A percentile compares a stretch with the other conserved stretches of the same genome.
These are phyloP conservation scores for Schizothorax lantsangensis DNA, from an alignment of 2,797 vertebrate genomes.

Conservation along the genomic window DNA sequence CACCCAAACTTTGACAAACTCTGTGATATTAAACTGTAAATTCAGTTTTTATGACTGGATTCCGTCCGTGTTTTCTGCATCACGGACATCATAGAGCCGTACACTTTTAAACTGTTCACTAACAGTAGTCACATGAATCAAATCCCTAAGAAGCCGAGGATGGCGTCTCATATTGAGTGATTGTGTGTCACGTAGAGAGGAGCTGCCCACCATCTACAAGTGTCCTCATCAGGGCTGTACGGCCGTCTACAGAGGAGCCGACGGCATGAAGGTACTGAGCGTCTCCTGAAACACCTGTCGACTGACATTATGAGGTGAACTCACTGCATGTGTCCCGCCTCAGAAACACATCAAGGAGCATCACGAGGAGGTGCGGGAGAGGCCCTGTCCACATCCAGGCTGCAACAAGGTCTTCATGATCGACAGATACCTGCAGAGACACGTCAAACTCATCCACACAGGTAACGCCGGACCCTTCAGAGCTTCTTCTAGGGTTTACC, in stretches of 20 bases:
- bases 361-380: conserved; percentile 91
- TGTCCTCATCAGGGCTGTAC: conserved; percentile 96
- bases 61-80: no score
- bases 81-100: no score
- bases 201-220: conserved; percentile 96
- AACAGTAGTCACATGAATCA: not conserved
- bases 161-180: not conserved
- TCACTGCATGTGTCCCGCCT: not conserved
- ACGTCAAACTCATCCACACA: conserved; percentile 95
- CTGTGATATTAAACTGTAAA: no score
- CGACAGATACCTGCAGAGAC: conserved; percentile 95
- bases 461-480: conserved; percentile 64
- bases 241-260: conserved; percentile 90
- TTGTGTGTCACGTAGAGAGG: conserved; percentile 81
- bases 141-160: not conserved
- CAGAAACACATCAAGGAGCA: conserved; percentile 98
- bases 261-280: conserved; percentile 90
- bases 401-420: conserved; percentile 99
- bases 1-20: no score
- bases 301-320: not conserved
- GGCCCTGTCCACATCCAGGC: conserved; percentile 95
- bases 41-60: no score
- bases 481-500: no score
- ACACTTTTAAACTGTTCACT: not conserved
- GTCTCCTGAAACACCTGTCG: not conserved